Base-by-base conservation (phyloP, 2,797 vertebrate genomes). In the Microchirus variegatus region DNA sequence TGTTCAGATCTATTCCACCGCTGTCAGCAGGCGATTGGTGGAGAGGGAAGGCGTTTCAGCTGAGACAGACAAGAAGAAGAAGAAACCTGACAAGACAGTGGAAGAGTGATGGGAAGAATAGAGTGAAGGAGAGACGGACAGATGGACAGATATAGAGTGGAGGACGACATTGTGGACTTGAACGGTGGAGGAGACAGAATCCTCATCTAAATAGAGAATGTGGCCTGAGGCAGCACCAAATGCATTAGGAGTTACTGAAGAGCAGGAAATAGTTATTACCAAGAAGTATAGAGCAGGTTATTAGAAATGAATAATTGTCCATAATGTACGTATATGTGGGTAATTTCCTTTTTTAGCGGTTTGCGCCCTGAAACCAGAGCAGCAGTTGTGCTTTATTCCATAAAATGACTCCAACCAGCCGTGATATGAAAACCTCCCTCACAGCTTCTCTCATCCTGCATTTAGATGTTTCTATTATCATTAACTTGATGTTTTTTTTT, bases 241-340 rank as follows among this genome's bases (percentile, higher is more conserved):
- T 67, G 59, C 66, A 80, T 84, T 73, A 78, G 62, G 73, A 80
- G 59, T 74, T 68, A 43, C 54, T 51, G 75, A 78, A 71, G 75
- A 77, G 66, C 78, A 78, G 79, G 71, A 84, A 84, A 82, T 80
- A 1, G 59, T 74, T 80, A 81, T 77, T 80, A 84, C 52, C 48
- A 52, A 62, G 40, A 51, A 71, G 73, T 54, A 69, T 62, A 68
- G 72, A 80, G 72, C 73, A 60, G 75, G 70, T 86, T 80, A 86
- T 87, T 83, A 83, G 59, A 80, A 78, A 81, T 84, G 48, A 86
- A 67, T 83, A 75, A 75, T 84, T 70, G 63, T 73, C 57, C 46
- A 70, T 62, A n/a, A n/a, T n/a, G n/a, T n/a, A 77, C 61, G 50
- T 59, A 64, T 58, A 60, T 61, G 67, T 46, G 46, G 15, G 36